Evolutionary conservation across 1,140 invertebrate genomes (phyloP), one percentile per base, ranked within the genome.

Genomic region (Drosophila pandora): DNA sequence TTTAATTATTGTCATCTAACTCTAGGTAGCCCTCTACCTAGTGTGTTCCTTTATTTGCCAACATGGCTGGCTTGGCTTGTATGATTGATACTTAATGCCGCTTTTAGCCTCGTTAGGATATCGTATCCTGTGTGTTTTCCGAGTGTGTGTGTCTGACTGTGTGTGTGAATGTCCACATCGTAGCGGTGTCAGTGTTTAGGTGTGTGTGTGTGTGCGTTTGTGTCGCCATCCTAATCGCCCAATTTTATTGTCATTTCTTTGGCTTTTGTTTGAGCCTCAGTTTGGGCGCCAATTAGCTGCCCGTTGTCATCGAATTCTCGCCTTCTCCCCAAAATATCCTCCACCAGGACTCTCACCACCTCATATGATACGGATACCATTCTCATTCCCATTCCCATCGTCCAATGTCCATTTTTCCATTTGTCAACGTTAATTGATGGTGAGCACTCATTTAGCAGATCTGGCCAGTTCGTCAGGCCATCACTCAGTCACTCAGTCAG

Each of bases 51-150:
- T 74, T 77, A 81, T 87, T 71, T 87, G 65, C 61, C 75, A 59
- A 75, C 70, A 75, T 76, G 56, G 50, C 59, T 43, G 71, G 50
- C 61, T 68, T 17, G n/a, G 61, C 60, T 71, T 87, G 78, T 76
- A 87, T 87, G 82, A 87, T 87, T 87, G 83, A 87, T 87, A 81
- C 82, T 87, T 87, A 87, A 87, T 87, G 83, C 71, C 73, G 70
- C 67, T 82, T 88, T 87, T 79, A 87, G 76, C 79, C 74, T 87
- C 82, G 82, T 87, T 82, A 82, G 82, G 65, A 87, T 78, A 88
- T 87, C 69, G 58, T 72, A 53, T 68, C 60, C 56, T 37, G 34
- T 37, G 57, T 60, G 47, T n/a, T 2, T 10, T 57, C 25, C 32
- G n/a, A 21, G 25, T 57, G 17, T 45, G 22, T 17, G 55, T 70